Conservation (phyloP, 2,113 vertebrate genomes). For the Daubentonia madagascariensis region DNA sequence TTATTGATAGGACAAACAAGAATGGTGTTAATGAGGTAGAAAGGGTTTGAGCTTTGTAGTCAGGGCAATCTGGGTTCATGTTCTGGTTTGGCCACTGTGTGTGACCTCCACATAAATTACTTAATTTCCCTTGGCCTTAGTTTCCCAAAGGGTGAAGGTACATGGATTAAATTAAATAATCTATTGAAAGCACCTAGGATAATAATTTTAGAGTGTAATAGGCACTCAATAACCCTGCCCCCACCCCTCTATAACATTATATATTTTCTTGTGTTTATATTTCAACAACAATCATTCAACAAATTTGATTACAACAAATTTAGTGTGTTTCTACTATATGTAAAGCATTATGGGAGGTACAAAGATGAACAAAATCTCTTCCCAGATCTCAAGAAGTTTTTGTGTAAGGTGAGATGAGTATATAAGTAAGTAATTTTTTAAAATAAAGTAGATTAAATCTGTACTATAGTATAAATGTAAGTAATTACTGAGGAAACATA, state of each 20-base stretch:
- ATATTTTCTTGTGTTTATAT: not conserved
- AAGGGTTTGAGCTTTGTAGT: not conserved
- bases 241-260: not conserved
- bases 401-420: not conserved
- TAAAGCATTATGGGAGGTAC: not conserved
- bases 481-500: not conserved
- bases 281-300: not conserved
- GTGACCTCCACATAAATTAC: not conserved
- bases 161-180: slow-evolving; percentile 2
- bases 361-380: not conserved
- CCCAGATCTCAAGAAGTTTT: not conserved
- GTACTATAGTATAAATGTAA: not conserved
- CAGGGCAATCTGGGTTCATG: not conserved
- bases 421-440: not conserved
- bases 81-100: not conserved
- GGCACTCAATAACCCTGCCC: not conserved
- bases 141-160: not conserved
- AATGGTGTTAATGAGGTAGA: not conserved
- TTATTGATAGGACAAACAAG: not conserved
- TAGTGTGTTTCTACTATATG: not conserved
- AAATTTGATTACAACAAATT: not conserved
- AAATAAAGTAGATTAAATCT: slow-evolving; percentile 5
- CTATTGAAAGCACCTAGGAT: not conserved
- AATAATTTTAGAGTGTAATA: slow-evolving; percentile 26
- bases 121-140: not conserved